phyloP scores from a whole-genome alignment of 2,888 invertebrate species.

The Sclerodermus sp. region DNA sequence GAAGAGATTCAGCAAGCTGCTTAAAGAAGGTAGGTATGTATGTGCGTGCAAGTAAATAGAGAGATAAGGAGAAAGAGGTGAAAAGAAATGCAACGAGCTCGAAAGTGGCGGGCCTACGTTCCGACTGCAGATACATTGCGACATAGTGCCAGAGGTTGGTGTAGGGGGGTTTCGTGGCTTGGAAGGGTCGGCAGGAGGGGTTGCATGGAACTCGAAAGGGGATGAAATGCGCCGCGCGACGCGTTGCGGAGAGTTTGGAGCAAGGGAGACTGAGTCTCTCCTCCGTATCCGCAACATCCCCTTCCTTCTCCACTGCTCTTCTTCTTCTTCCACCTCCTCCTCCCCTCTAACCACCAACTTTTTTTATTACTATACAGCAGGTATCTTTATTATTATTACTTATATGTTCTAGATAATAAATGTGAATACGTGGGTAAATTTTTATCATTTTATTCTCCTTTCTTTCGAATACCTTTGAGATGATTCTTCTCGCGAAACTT shows the following conservation, averaged over 20 bases:
- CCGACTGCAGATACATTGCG: conserved; percentile 56
- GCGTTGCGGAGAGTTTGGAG: conserved; percentile 38
- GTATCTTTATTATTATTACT: too few species aligned
- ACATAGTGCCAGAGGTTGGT: conserved; percentile 40
- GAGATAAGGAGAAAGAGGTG: too few species aligned
- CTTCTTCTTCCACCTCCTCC: not conserved
- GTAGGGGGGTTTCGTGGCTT: conserved; percentile 27
- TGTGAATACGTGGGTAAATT: too few species aligned
- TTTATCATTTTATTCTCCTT: conserved; percentile 7
- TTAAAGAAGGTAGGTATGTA: too few species aligned
- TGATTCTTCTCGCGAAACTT: not conserved
- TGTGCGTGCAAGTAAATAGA: too few species aligned
- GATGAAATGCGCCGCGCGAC: conserved; percentile 48
- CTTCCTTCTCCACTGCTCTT: conserved; percentile 26
- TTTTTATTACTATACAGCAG: too few species aligned
- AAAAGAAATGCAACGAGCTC: too few species aligned
- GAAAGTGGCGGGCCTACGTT: conserved; percentile 11
- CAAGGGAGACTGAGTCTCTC: conserved; percentile 17
- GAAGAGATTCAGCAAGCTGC: too few species aligned
- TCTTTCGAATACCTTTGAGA: not conserved
- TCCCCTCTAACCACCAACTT: not conserved
- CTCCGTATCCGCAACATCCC: conserved; percentile 50
- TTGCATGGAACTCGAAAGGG: conserved; percentile 27
- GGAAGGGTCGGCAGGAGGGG: conserved; percentile 12
- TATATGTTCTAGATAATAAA: too few species aligned